phyloP scores from a whole-genome alignment of 2,113 vertebrate species.

The Odocoileus virginianus region DNA sequence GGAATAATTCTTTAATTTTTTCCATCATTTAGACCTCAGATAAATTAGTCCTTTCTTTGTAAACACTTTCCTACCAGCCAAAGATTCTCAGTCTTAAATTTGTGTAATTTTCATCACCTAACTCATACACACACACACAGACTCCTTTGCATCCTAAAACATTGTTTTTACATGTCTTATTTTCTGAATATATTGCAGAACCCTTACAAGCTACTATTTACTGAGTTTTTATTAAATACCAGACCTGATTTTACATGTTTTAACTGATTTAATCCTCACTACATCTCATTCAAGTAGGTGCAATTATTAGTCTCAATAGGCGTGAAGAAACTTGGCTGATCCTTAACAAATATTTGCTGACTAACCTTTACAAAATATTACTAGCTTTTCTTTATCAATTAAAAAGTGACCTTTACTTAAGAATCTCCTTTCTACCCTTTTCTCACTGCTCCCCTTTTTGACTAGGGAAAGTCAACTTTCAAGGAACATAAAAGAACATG shows the following conservation, averaged over 20 bases:
- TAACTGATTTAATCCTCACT: background rate
- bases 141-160: background rate
- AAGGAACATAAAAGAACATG: background rate
- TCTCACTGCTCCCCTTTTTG: background rate
- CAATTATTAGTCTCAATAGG: background rate
- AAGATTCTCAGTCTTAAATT: background rate
- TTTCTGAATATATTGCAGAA: background rate
- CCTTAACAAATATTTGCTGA: background rate
- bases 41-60: background rate
- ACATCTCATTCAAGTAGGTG: accelerated
- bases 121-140: background rate
- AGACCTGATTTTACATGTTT: background rate
- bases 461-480: background rate
- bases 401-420: background rate
- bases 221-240: background rate
- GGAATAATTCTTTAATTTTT: background rate
- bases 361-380: background rate
- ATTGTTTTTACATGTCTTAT: background rate
- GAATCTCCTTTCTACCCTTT: background rate
- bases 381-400: background rate
- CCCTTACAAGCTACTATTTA: background rate
- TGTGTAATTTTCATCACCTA: background rate
- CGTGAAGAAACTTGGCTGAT: background rate
- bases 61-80: background rate
- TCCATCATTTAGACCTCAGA: background rate